Evolutionary conservation across 2,888 invertebrate species (phyloP).

Genomic region (Cantharis lateralis): DNA sequence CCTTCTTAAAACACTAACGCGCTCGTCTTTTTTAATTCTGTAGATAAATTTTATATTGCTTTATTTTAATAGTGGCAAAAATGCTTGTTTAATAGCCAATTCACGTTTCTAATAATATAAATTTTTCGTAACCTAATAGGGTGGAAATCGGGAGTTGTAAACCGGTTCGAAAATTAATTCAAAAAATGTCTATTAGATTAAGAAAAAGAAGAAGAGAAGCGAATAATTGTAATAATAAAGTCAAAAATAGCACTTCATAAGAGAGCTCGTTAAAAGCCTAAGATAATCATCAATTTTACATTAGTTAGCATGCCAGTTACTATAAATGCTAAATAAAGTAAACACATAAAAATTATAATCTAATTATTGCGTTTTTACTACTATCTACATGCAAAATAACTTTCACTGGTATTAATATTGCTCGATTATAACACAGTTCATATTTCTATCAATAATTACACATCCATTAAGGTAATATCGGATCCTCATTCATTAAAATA

Average conservation of each 20-base stretch:
- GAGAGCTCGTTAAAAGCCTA: not conserved
- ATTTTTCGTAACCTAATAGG: not conserved
- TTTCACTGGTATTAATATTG: not conserved
- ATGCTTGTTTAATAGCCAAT: not conserved
- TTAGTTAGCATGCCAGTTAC: not conserved
- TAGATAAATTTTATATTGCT: not conserved
- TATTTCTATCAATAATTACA: not conserved
- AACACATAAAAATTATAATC: not conserved
- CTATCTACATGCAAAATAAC: not conserved
- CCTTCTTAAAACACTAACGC: not conserved
- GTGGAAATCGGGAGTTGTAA: not conserved
- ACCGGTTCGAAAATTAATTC: not conserved
- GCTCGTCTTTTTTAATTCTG: not conserved
- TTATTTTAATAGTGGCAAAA: not conserved
- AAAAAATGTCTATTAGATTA: not conserved
- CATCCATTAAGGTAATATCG: not conserved
- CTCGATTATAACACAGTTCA: not conserved
- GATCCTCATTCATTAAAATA: not conserved
- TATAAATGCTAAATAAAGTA: not conserved
- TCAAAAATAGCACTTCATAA: not conserved
- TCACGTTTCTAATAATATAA: not conserved
- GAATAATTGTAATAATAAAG: not conserved
- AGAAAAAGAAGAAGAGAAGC: not conserved
- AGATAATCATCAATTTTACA: not conserved
- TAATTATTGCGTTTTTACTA: not conserved